Evolutionary conservation across 2,888 invertebrate species (phyloP), one percentile per base, ranked within the genome.

Genomic region (Chironomus riparius): DNA sequence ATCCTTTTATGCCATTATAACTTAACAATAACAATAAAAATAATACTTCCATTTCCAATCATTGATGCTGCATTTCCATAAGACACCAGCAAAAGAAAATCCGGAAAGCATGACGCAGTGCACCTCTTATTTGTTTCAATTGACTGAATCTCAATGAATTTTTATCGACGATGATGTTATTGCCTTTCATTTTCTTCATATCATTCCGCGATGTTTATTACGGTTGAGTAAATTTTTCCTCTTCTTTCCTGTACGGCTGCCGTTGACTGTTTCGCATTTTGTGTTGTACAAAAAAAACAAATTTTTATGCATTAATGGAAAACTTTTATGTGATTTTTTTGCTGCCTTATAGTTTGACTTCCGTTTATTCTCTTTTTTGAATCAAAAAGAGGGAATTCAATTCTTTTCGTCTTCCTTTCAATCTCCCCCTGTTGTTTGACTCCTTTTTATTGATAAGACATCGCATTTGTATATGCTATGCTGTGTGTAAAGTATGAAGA

Each of bases 121-220:
- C 72, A 72, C 72, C 72, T 72, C 62, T 18, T 72, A 62, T 62
- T 62, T 38, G 72, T 61, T 62, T 72, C 72, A 72, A 62, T 62
- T 62, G 72, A 72, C 56, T 72, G 61, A 15, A 24, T 72, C 47
- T 72, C 62, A 72, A 72, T 72, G 62, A 50, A 72, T 61, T 72
- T 72, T 72, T 61, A 72, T 72, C 61, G 21, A 18, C 24, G 72
- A 72, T 72, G 15, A 48, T 72, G 22, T 48, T 48, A 47, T 48
- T 21, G 70, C 50, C 47, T 70, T 21, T n/a, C 61, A 48, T 62
- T 21, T 62, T 62, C 50, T 56, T 56, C 18, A 15, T 56, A 15
- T 12, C 68, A 68, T 18, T 18, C 21, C 18, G 47, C 69, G 28
- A 18, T 70, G 15, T 50, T 50, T 50, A 15, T 13, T 15, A 50